A percentile compares a stretch with the other conserved stretches of the same genome.
These are phyloP conservation scores for Danaus plexippus DNA, from an alignment of 1,140 invertebrate species.

Conservation along the genomic window DNA sequence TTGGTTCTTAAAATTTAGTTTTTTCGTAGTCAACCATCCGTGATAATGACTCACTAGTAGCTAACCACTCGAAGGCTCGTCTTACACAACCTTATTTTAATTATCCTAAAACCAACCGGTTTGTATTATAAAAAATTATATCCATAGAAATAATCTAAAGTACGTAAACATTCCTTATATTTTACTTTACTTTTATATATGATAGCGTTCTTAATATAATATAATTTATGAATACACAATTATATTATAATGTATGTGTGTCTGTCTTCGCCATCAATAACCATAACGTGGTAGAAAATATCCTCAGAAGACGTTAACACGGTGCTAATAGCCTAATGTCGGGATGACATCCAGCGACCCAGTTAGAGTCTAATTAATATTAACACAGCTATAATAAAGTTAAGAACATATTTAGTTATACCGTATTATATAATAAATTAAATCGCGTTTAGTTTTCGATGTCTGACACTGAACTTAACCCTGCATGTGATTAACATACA, in stretches of 20 bases:
- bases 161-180: too few relatives aligned
- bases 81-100: too few relatives aligned
- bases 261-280: conserved; percentile 15
- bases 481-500: conserved; percentile 62
- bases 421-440: neutral
- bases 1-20: conserved; percentile 21
- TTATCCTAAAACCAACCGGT: too few relatives aligned
- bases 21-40: conserved; percentile 58
- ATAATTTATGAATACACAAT: neutral
- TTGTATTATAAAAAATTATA: too few relatives aligned
- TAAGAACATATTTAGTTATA: neutral
- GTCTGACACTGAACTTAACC: conserved; percentile 66
- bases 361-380: conserved; percentile 21
- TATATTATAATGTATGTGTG: conserved; percentile 9
- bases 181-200: too few relatives aligned
- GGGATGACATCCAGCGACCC: conserved; percentile 31
- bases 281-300: conserved; percentile 28
- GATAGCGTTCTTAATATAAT: too few relatives aligned
- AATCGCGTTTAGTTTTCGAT: conserved; percentile 19
- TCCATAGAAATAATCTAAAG: too few relatives aligned
- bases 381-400: conserved; percentile 2
- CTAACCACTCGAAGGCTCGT: too few relatives aligned
- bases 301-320: conserved; percentile 45
- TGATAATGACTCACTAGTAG: conserved; percentile 36
- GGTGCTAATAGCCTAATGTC: conserved; percentile 53